These are phyloP conservation scores for Malurus elegans DNA, from an alignment of 2,113 vertebrate species.

Conservation along the genomic window DNA sequence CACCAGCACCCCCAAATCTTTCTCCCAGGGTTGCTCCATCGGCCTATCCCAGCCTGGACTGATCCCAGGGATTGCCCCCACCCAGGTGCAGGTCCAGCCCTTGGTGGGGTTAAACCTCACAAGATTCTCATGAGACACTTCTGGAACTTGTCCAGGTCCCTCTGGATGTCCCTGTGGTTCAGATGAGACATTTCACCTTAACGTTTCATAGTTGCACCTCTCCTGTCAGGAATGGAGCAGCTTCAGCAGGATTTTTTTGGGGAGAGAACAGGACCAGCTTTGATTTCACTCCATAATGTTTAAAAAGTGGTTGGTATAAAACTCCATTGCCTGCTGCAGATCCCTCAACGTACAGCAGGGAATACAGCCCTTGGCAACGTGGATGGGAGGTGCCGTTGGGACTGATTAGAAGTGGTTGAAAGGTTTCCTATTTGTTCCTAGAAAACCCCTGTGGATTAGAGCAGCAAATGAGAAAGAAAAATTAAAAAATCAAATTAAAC, in stretches of 20 bases:
- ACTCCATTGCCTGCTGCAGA: not conserved
- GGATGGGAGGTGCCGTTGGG: not conserved
- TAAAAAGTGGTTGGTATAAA: not conserved
- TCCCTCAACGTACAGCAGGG: not conserved
- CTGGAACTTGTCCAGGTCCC: not conserved
- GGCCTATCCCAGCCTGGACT: not conserved
- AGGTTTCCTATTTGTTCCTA: conserved; percentile 17
- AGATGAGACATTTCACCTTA: not conserved
- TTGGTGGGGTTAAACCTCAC: not conserved
- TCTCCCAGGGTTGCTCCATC: not conserved
- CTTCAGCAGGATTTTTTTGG: not conserved
- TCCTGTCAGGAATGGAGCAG: not conserved
- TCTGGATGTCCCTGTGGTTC: fast-evolving
- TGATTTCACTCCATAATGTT: not conserved
- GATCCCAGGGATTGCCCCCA: not conserved
- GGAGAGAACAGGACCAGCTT: not conserved
- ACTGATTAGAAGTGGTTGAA: conserved; percentile 21
- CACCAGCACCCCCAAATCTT: not conserved
- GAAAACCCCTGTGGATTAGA: not conserved
- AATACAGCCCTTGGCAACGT: not conserved
- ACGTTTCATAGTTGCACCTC: not conserved
- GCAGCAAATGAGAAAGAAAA: not conserved
- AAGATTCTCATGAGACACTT: fast-evolving
- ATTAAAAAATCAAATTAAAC: not conserved
- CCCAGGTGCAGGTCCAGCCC: not conserved